Base-by-base conservation (phyloP, 2,888 invertebrate genomes). In the Folsomia candida region DNA sequence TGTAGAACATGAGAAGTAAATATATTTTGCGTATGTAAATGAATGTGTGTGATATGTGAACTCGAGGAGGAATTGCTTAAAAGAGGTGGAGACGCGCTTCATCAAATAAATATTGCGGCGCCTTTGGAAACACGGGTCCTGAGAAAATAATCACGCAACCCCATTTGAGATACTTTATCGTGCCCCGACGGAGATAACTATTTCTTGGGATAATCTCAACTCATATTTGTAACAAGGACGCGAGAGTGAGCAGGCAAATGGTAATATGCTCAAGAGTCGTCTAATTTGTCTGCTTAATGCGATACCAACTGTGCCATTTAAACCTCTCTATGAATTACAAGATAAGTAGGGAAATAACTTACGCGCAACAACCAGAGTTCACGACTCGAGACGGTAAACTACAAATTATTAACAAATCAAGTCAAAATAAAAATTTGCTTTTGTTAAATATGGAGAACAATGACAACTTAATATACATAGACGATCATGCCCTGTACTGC, bases 101-200 rank as follows among this genome's bases (percentile, higher is more conserved):
- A 62, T 62, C 37, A 27, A 77, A 78, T 76, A 78, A 78, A 76
- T 78, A 76, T 71, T 70, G 71, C 78, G 78, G 78, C 78, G 78
- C 78, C 78, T 78, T 74, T 71, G 74, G 54, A 76, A 74, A 76
- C 76, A 71, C 71, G 70, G 70, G 64, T 66, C 71, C 68, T 72
- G 58, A 72, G 70, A 67, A 74, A 74, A 68, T 68, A 67, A 70
- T 76, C 78, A 78, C 76, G 78, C 78, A 78, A 78, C 67, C 27
- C 74, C 73, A 78, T 78, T 78, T 72, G 62, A 66, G 63, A 76
- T 76, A 75, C 74, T 78, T 78, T 78, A 78, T 75, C 66, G 75
- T 69, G 51, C 72, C 67, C 76, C 76, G 69, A 68, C 78, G 70
- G 78, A 65, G 77, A 72, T 69, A 70, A 73, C 51, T 68, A 76